phyloP scores from a whole-genome alignment of 2,797 vertebrate species.

The Harpagifer antarcticus region DNA sequence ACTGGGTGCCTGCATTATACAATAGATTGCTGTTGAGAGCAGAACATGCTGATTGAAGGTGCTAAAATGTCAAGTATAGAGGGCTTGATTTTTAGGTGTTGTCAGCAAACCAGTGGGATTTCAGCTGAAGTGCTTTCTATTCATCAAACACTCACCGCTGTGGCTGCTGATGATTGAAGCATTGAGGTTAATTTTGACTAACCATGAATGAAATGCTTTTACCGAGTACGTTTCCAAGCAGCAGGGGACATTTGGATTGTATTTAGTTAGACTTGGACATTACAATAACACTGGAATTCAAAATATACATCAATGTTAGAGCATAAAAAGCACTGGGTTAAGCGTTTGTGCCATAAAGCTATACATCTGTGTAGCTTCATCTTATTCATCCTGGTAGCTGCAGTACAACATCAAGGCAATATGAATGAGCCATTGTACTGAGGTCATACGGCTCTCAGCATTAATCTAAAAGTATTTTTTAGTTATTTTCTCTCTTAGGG shows the following conservation, averaged over 20 bases:
- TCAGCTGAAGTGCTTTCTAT: conserved; percentile 72
- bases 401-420: conserved; percentile 18
- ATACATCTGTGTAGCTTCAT: conserved; percentile 7
- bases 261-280: conserved; percentile 14
- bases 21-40: conserved; percentile 58
- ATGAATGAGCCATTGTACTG: conserved; percentile 24
- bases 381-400: conserved; percentile 24
- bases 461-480: conserved; percentile 25
- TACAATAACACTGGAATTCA: conserved; percentile 21
- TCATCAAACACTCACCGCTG: conserved; percentile 67
- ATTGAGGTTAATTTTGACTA: conserved; percentile 61
- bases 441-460: conserved; percentile 10
- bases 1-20: conserved; percentile 67
- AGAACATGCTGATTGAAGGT: conserved; percentile 70
- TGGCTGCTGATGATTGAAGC: conserved; percentile 56
- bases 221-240: conserved; percentile 19
- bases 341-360: conserved; percentile 27
- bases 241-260: conserved; percentile 15
- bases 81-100: conserved; percentile 66
- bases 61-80: conserved; percentile 75
- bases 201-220: conserved; percentile 56
- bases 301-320: conserved; percentile 11
- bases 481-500: conserved; percentile 8
- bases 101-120: conserved; percentile 73
- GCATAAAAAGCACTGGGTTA: conserved; percentile 25